phyloP scores from a whole-genome alignment of 2,888 invertebrate genomes.

The Nebria salina region DNA sequence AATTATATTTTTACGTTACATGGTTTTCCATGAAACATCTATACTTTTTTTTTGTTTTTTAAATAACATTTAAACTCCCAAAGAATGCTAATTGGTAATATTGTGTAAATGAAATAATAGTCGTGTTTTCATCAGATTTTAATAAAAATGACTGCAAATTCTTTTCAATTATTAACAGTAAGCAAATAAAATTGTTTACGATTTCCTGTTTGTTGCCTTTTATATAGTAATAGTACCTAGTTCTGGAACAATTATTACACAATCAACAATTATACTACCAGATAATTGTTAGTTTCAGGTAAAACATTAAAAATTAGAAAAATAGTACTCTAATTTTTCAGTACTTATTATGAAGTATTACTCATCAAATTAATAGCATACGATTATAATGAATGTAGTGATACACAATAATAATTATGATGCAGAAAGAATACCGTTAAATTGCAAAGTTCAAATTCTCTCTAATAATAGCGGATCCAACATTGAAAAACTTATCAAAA shows the following conservation, averaged over 20 bases:
- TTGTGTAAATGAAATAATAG: too few relatives aligned
- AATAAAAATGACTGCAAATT: too few relatives aligned
- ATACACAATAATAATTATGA: background rate
- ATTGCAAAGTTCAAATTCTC: slow-evolving; percentile 1
- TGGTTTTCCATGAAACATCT: background rate
- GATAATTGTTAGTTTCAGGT: background rate
- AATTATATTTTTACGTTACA: background rate
- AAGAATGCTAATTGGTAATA: too few relatives aligned
- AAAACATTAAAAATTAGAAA: background rate
- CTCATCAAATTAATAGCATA: background rate
- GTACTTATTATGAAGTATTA: background rate
- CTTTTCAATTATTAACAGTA: too few relatives aligned
- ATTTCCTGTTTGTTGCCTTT: too few relatives aligned
- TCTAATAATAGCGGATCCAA: background rate
- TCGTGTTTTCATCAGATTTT: too few relatives aligned
- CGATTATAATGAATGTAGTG: background rate
- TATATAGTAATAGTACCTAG: too few relatives aligned
- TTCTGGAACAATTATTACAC: too few relatives aligned
- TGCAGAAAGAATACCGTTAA: slow-evolving; percentile 1
- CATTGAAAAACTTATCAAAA: slow-evolving; percentile 1
- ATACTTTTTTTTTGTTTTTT: background rate
- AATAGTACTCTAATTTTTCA: background rate
- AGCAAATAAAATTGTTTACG: too few relatives aligned
- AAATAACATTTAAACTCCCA: background rate
- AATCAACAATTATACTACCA: background rate